A percentile compares a stretch with the other conserved stretches of the same genome.
These are phyloP conservation scores for Liodrosophila aerea DNA, from an alignment of 2,888 invertebrate species.

Conservation along the genomic window DNA sequence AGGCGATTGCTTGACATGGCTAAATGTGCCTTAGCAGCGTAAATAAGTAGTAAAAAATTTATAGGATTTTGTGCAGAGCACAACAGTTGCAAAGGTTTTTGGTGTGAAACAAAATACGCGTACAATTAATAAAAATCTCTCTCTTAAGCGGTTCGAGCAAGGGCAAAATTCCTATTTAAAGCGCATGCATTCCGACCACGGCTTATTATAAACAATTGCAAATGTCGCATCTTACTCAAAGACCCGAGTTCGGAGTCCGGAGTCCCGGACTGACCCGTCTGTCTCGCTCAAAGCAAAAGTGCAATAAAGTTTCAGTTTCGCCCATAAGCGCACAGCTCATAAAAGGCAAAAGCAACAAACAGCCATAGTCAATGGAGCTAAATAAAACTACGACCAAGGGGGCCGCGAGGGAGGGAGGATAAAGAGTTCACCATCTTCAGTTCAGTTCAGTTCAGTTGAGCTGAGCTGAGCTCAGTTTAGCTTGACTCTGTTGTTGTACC, in stretches of 20 bases:
- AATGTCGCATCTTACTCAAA: constrained; percentile 50
- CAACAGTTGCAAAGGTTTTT: constrained; percentile 67
- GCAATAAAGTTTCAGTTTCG: constrained; percentile 56
- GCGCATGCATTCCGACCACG: constrained; percentile 19
- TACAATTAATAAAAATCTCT: constrained; percentile 64
- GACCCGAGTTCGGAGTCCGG: background rate
- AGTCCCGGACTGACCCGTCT: constrained; percentile 2
- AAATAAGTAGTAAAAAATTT: constrained; percentile 79
- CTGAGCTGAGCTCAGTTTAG: no score
- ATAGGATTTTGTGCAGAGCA: constrained; percentile 61
- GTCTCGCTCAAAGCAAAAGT: constrained; percentile 45
- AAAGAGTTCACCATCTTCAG: constrained; percentile 24
- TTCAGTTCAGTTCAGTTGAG: background rate
- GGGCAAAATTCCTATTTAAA: constrained; percentile 17
- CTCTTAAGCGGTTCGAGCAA: background rate
- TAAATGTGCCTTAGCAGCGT: constrained; percentile 77
- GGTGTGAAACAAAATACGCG: constrained; percentile 50
- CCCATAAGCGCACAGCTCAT: constrained; percentile 64
- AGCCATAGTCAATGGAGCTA: constrained; percentile 30
- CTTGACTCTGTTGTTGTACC: constrained; percentile 14
- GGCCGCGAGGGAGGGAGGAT: background rate
- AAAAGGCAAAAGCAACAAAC: constrained; percentile 62
- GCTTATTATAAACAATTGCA: constrained; percentile 64
- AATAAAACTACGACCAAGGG: constrained; percentile 7
- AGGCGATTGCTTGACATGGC: constrained; percentile 73